Base-by-base conservation (phyloP, 2,113 vertebrate genomes). In the Anolis sagrei region DNA sequence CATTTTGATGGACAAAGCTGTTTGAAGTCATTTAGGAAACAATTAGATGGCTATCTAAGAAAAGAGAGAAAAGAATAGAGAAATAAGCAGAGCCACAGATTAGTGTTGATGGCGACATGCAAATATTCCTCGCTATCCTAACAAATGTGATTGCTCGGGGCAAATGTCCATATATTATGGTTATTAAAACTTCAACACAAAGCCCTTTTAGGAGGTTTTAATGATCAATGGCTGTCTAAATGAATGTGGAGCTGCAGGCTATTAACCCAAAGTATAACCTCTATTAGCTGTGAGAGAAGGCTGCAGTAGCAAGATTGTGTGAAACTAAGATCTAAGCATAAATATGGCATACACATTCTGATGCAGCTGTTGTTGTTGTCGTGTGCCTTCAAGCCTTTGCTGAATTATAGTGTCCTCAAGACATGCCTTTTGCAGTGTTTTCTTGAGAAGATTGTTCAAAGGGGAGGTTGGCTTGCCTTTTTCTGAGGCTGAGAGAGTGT, bases 221-320 rank as follows among this genome's bases (percentile, higher is more conserved):
- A 94, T 93, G 93, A 93, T 93, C 89, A 92, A 85, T 74, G 88
- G 91, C 83, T 92, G 89, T 93, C 92, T 95, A 94, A 93, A 93
- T 94, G 93, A 93, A 93, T 88, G 87, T 85, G 79, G 91, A 94
- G 84, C 91, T 94, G 89, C 76, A 94, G 87, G 87, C 88, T 95
- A 90, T 96, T 97, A 97, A 94, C 91, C 84, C 90, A 86, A 88
- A 89, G 76, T 84, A 87, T 82, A 91, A 94, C 84, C 88, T 95
- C 94, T 89, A 93, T 90, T 92, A 91, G 90, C 87, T 84, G 76
- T 93, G 89, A 93, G 89, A 95, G 93, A 93, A 92, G 86, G 81
- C 82, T 92, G 76, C 58, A 82, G 74, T 23, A 78, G 78, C 25
- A 84, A 86, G 88, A 77, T 64, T 91, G 86, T 81, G 86, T 88